Percentiles rank a stretch among this genome's conserved stretches.
phyloP scores from a whole-genome alignment of 2,113 vertebrate species.

The Thermophis baileyi region DNA sequence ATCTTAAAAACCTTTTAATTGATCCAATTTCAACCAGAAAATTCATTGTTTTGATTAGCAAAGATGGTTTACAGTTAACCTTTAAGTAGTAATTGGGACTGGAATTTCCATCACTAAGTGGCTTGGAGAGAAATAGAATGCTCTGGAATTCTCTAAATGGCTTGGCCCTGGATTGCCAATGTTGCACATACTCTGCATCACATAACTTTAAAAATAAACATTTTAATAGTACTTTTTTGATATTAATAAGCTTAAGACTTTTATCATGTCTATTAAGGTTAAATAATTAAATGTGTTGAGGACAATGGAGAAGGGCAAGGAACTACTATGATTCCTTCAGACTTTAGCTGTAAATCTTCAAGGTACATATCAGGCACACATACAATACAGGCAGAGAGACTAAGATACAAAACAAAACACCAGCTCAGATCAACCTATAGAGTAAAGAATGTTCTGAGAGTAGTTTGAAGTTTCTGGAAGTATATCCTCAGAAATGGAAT shows the following conservation, averaged over 20 bases:
- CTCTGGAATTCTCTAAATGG: not conserved
- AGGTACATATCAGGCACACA: not conserved
- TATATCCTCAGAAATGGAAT: not conserved
- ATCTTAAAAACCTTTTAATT: not conserved
- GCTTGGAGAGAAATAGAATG: not conserved
- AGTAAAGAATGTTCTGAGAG: not conserved
- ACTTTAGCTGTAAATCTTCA: not conserved
- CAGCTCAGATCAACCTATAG: not conserved
- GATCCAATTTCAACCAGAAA: not conserved
- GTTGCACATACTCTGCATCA: not conserved
- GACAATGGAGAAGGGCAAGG: not conserved
- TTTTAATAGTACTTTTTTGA: not conserved
- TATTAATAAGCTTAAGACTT: not conserved
- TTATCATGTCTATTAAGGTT: not conserved
- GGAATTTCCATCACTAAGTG: not conserved
- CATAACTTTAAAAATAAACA: not conserved
- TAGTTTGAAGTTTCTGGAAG: not conserved
- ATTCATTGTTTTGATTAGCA: not conserved
- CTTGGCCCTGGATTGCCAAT: not conserved
- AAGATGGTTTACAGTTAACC: not conserved
- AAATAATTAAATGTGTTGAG: not conserved
- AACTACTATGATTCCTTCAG: not conserved
- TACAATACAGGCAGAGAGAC: not conserved
- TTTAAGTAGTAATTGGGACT: not conserved
- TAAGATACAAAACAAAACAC: not conserved